phyloP scores from a whole-genome alignment of 2,888 invertebrate species.

The Electrophaes corylata region DNA sequence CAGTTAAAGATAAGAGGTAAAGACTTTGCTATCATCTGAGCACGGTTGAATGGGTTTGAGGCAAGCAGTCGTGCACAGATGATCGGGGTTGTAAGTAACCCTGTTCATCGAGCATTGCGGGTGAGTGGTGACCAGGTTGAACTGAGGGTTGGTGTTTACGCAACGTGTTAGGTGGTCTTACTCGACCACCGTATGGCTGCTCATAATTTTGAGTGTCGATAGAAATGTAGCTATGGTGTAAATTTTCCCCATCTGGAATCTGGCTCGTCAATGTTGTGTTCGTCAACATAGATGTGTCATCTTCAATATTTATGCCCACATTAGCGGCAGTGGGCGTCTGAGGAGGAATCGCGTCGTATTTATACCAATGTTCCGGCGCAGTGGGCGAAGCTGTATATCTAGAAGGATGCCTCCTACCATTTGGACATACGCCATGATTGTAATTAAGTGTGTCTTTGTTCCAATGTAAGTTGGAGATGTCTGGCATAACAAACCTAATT shows the following conservation, averaged over 20 bases:
- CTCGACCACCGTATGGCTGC: constrained; percentile 76
- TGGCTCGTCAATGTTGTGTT: constrained; percentile 86
- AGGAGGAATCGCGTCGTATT: constrained; percentile 86
- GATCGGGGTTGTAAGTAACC: constrained; percentile 82
- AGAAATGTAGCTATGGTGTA: constrained; percentile 88
- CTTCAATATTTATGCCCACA: constrained; percentile 80
- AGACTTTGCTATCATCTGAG: constrained; percentile 76
- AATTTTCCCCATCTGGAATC: constrained; percentile 86
- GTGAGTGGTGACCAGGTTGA: constrained; percentile 70
- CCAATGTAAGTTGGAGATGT: constrained; percentile 86
- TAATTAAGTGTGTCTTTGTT: constrained; percentile 84
- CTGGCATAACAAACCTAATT: constrained; percentile 92
- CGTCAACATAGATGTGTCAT: constrained; percentile 85
- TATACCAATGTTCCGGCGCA: constrained; percentile 88
- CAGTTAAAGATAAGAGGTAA: constrained; percentile 68
- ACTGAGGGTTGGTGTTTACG: constrained; percentile 68
- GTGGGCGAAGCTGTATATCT: constrained; percentile 90
- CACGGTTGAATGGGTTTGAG: constrained; percentile 76
- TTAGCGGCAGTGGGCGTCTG: constrained; percentile 81
- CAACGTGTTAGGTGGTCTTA: constrained; percentile 75
- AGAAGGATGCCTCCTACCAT: constrained; percentile 84
- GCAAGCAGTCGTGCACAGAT: constrained; percentile 78
- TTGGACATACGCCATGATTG: constrained; percentile 81
- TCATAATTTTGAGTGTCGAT: constrained; percentile 85
- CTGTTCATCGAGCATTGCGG: constrained; percentile 79